phyloP scores from a whole-genome alignment of 2,113 vertebrate species.

The Phalacrocorax pelagicus region DNA sequence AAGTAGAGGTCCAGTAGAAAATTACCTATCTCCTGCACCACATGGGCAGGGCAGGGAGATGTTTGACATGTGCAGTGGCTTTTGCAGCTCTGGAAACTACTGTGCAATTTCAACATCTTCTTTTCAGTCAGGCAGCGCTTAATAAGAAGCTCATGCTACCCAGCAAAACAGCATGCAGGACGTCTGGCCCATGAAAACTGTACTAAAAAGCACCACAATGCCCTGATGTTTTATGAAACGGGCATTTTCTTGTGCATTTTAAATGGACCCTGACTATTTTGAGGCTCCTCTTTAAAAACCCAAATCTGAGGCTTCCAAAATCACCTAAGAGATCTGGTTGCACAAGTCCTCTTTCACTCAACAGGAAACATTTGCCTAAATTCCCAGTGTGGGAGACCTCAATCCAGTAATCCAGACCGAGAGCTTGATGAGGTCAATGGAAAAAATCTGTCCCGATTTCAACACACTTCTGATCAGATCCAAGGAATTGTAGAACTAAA shows the following conservation, averaged over 20 bases:
- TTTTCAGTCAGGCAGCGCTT: neutral
- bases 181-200: neutral
- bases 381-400: neutral
- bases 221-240: neutral
- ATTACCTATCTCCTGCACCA: neutral
- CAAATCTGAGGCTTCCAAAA: neutral
- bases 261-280: neutral
- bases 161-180: neutral
- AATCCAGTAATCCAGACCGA: fast-evolving
- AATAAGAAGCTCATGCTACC: neutral
- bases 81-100: neutral
- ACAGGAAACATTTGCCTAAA: neutral
- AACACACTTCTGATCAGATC: neutral
- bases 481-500: neutral
- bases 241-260: neutral
- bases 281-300: neutral
- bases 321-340: neutral
- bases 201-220: neutral
- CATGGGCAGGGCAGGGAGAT: neutral
- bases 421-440: neutral
- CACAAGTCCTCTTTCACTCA: neutral
- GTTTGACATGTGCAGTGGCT: neutral
- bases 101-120: neutral
- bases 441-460: neutral
- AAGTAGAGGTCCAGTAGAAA: neutral